Evolutionary conservation across 2,888 invertebrate genomes (phyloP), one percentile per base, ranked within the genome.

Genomic region (Altica lythri): DNA sequence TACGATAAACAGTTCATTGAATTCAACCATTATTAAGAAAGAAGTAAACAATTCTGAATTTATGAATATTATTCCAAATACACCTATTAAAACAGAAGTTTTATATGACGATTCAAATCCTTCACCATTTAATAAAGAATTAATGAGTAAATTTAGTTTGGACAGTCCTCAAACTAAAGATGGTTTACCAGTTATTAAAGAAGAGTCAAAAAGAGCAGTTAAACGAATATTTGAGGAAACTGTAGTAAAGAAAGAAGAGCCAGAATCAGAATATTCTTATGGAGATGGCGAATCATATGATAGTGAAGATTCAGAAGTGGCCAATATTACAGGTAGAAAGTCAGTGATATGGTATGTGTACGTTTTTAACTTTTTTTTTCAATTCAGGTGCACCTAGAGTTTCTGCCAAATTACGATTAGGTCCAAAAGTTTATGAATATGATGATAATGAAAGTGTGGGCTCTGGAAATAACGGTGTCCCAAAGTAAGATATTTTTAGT

Each of bases 81-180:
- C 48, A 8, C 53, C 53, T 13, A 55, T 56, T 16, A 65, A 61
- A 53, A 45, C 40, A 8, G 59, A 61, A 30, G 5, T 50, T 5
- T 16, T 32, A 34, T 49, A 49, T 12, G 66, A 68, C 29, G 65
- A 68, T 4, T 65, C 64, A 10, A 65, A 63, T 35, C 57, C 60
- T 2, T 66, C 67, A 16, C 65, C 66, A n/a, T 66, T 66, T 29
- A 66, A 60, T 38, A 68, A 64, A 30, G 64, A 68, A 38, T n/a
- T 64, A 5, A 67, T 68, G 30, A 57, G 54, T 30, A 57, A 59
- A 16, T 55, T 66, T 13, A 59, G 35, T 4, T 53, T 69, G 12
- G 37, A 55, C 2, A 55, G 56, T 49, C 49, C 48, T 50, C 18
- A 40, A 16, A 18, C 58, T 53, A 38, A 55, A 29, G 30, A 42